Conservation (phyloP, 2,888 invertebrate genomes). For the Noctua janthina region DNA sequence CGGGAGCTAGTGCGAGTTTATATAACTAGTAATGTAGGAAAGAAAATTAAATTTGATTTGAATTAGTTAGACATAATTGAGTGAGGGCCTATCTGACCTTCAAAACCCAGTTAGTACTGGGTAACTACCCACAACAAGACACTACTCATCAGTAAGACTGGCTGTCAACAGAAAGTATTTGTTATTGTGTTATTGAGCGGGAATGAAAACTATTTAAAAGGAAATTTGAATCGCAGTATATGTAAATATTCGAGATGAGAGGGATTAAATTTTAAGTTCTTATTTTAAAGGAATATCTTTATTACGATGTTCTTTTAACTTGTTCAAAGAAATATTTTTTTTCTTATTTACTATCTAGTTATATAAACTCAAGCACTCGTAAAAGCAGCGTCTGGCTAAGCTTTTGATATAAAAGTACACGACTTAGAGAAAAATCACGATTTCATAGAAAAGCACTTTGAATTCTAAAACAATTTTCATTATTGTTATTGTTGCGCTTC, state of each 20-base stretch:
- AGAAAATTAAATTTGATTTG: background rate
- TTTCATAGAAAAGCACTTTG: conserved; percentile 58
- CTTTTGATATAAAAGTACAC: conserved; percentile 62
- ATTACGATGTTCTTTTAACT: background rate
- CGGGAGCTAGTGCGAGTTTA: conserved; percentile 41
- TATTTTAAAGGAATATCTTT: background rate
- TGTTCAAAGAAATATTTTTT: background rate
- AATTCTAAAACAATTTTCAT: conserved; percentile 56
- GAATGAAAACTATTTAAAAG: background rate
- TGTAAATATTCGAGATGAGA: background rate
- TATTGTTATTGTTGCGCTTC: conserved; percentile 53
- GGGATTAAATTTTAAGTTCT: background rate
- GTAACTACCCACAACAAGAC: background rate
- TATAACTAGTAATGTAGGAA: conserved; percentile 4
- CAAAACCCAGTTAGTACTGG: background rate
- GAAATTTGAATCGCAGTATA: background rate
- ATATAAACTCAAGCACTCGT: conserved; percentile 32
- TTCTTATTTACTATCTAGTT: conserved; percentile 24
- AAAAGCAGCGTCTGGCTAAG: conserved; percentile 59
- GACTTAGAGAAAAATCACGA: conserved; percentile 58
- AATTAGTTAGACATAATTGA: background rate
- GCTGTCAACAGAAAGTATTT: background rate
- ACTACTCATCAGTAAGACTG: background rate
- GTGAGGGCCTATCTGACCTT: background rate
- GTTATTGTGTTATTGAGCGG: background rate